Base-by-base conservation (phyloP, 2,113 vertebrate species). In the Stercorarius parasiticus region DNA sequence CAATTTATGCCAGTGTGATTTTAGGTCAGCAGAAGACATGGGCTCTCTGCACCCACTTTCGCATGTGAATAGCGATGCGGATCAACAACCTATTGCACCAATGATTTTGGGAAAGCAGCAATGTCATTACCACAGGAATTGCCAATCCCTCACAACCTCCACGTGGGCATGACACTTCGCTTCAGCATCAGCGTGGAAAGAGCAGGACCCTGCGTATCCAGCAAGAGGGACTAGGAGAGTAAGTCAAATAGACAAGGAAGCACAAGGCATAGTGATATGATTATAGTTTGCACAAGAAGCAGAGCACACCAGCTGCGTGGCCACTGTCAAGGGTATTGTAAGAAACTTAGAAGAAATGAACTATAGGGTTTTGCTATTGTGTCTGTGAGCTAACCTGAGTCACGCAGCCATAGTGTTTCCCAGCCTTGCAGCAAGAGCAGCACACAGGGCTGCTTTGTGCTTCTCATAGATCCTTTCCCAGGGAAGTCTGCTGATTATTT, bases 401-500 rank as follows among this genome's bases (percentile, higher is more conserved):
- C 8, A 30, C 1, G 3, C 21, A 61, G 53, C 42, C 14, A 0
- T 10, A n/a, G 53, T 5, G 3, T 58, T 91, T 71, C 79, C 25
- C 34, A 86, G 23, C 25, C 50, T 43, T 45, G 13, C 15, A 59
- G 73, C 23, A 67, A 15, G 3, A 73, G 34, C 11, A 47, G 16
- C 6, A 4, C 45, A 27, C 21, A 69, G 34, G 21, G 43, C 9
- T 81, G 59, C 4, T 65, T 34, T 72, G 21, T 70, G 59, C 20
- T 84, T 27, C 66, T 71, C 30, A 30, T 15, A 65, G 69, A 52
- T 56, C 55, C 17, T 86, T 52, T 66, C 59, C 49, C 43, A 50
- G 23, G 36, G 65, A 96, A 96, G 29, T 13, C 50, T 90, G 53
- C 16, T 78, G 42, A 88, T 96, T 84, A 95, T 97, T 97, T 91